Evolutionary conservation across 1,140 invertebrate species (phyloP).

Genomic region (Tetramorium simillimum): DNA sequence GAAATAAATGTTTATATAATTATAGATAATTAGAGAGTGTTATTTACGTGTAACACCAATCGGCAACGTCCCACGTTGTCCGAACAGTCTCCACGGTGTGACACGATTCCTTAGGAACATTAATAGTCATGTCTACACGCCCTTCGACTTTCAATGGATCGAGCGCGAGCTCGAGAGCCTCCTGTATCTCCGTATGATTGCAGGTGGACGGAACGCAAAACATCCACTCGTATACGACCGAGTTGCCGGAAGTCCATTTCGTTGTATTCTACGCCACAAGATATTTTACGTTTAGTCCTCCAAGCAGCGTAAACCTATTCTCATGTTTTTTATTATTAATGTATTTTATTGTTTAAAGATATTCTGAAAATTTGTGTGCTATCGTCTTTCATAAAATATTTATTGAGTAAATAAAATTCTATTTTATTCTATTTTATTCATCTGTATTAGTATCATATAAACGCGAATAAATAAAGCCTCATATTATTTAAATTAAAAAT

Average conservation of each 20-base stretch:
- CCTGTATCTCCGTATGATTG: constrained; percentile 70
- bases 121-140: constrained; percentile 74
- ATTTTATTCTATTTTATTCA: too few species aligned
- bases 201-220: constrained; percentile 80
- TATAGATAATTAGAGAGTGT: not conserved
- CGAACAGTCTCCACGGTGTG: constrained; percentile 65
- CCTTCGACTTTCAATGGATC: constrained; percentile 73
- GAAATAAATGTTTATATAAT: not conserved
- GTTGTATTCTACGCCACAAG: constrained; percentile 49
- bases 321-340: too few species aligned
- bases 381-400: too few species aligned
- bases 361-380: too few species aligned
- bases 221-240: constrained; percentile 76
- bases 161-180: constrained; percentile 71
- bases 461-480: too few species aligned
- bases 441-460: too few species aligned
- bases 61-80: constrained; percentile 63
- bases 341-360: too few species aligned
- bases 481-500: too few species aligned
- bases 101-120: constrained; percentile 69
- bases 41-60: constrained; percentile 77
- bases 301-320: not conserved
- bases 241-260: constrained; percentile 59
- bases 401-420: too few species aligned
- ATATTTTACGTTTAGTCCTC: not conserved